Evolutionary conservation across 2,888 invertebrate species (phyloP), one percentile per base, ranked within the genome.

Genomic region (Cerastis leucographa): DNA sequence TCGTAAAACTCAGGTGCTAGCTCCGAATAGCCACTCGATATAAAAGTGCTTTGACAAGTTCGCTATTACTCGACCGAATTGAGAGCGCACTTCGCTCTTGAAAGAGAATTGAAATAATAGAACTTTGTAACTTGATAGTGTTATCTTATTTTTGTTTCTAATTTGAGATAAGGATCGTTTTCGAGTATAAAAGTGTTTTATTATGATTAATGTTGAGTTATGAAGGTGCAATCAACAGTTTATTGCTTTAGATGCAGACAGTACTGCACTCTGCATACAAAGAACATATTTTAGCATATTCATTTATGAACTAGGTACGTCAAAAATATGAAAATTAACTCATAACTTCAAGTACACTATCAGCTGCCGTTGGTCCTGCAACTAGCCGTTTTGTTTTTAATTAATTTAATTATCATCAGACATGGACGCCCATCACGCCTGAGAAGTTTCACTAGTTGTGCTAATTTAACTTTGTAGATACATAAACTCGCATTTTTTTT

Each of bases 1-100:
- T 84, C 88, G 81, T 90, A 90, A 90, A 89, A 88, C 90, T 88
- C 90, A 89, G 90, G 90, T 90, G 88, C 83, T 74, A 66, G 82
- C 80, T 72, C 29, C 68, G 65, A 79, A 87, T 81, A 71, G 84
- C 81, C 79, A 84, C 86, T 82, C 82, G 80, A 87, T 83, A 81
- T 86, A 86, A 87, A 87, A 81, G 84, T 78, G 71, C 82, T 82
- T 76, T 78, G 80, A 87, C 83, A 81, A 86, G 75, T 81, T 73
- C 12, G 59, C 67, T 67, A 64, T 69, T 74, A 84, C 61, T 69
- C 86, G 73, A 82, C 84, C 73, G 44, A 75, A 75, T 78, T 65
- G 78, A 56, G 64, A 71, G 44, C 67, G 78, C 74, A 83, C 86
- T 82, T 68, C 51, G 40, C 67, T 75, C 62, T 14, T n/a, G 22